Base-by-base conservation (phyloP, 2,797 vertebrate genomes). In the Trichosurus vulpecula region DNA sequence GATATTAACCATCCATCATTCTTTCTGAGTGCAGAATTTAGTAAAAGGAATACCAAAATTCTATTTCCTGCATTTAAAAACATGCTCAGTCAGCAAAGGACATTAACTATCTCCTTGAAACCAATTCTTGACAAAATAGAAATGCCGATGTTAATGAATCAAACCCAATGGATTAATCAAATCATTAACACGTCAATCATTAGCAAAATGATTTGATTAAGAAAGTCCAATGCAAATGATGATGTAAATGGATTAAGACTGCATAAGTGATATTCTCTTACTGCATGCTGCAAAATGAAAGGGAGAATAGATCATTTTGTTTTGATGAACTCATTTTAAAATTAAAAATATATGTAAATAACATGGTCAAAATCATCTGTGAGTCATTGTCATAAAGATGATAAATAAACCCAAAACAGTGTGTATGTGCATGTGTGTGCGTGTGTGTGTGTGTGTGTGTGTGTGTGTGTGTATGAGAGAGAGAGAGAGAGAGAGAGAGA, bases 161-260 rank as follows among this genome's bases (percentile, higher is more conserved):
- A 96, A 91, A 90, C 94, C 96, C 94, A 91, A 61, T 94, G 92
- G 95, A 95, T 96, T 96, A 96, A 96, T 97, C 96, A 97, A 92
- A 93, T 95, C 55, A 96, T 97, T 95, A 96, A 93, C 94, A 95
- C 95, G 96, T 95, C 97, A 97, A 89, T 97, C 96, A 96, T 93
- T 96, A 96, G 66, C 93, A 97, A 96, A 90, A 95, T 8, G 58
- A 93, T 95, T 93, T 96, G 53, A 93, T 94, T 54, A 41, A 57
- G 92, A 92, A 97, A 66, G 54, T 91, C 22, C 25, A 54, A 93
- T 87, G 56, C 54, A 97, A 95, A 56, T 90, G 90, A 52, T 94
- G 55, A 52, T 54, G 54, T 13, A 94, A 27, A 51, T 92, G 8
- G 74, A 93, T 93, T 51, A 81, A 61, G 94, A 93, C 91, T 90